Evolutionary conservation across 2,797 vertebrate species (phyloP), one percentile per base, ranked within the genome.

Genomic region (Luscinia luscinia): DNA sequence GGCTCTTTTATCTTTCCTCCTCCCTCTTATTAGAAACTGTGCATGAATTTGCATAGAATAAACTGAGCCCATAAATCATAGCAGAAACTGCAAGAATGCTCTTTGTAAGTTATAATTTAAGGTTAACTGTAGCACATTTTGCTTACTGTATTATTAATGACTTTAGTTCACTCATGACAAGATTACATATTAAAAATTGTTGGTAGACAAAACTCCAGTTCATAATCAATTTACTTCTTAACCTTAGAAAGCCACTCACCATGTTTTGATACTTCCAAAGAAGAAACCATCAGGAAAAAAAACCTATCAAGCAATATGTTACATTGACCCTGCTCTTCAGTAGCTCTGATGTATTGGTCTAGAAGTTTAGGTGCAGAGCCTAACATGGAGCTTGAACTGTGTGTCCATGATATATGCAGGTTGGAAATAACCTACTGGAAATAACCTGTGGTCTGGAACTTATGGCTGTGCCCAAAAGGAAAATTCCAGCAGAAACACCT

Each of bases 31-130:
- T 98, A 98, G 97, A 98, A 98, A 97, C 97, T 96, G 97, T 98
- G 98, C 97, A 98, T 98, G 98, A 98, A 99, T 99, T 99, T 99
- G 98, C 98, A 98, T 98, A 98, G 98, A 98, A 98, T 98, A 99
- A 99, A 99, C 99, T 98, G 98, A 98, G 98, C 98, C 98, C 98
- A 99, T 99, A 99, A 99, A 99, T 99, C 99, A 99, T 98, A 94
- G 96, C 94, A 96, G 98, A 98, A 98, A 98, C 96, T 98, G 97
- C 98, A 98, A 98, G 98, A 98, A 98, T 82, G 97, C 98, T 98
- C 92, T 97, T 98, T 98, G 98, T 99, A 99, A 98, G 97, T 98
- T 98, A 98, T 99, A 99, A 99, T 99, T 99, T 98, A 98, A 99
- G 99, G 99, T 99, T 99, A 99, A 99, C 97, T 97, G 95, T 98